A percentile compares a stretch with the other conserved stretches of the same genome.
Conservation (phyloP, 1,140 invertebrate species). For the Whitmania pigra region DNA sequence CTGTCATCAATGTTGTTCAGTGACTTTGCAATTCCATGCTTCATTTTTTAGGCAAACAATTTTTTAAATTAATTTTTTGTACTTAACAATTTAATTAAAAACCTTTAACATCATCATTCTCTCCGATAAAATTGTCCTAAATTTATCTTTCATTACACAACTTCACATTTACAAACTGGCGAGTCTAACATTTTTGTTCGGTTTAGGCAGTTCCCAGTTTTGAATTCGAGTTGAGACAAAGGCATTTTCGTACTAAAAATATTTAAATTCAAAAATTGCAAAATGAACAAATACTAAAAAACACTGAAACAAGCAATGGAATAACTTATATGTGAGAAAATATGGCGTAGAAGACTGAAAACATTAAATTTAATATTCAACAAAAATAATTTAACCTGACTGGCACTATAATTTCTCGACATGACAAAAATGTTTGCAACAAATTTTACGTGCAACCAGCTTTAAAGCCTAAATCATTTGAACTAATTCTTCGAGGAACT, state of each 20-base stretch:
- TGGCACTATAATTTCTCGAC: conserved; percentile 9
- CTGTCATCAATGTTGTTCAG: not conserved
- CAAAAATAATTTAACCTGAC: conserved; percentile 1
- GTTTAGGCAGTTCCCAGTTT: conserved; percentile 7
- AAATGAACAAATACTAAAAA: not conserved
- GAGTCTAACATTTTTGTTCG: not conserved
- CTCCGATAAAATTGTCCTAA: not conserved
- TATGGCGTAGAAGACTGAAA: no score
- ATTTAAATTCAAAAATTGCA: not conserved
- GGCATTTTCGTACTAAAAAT: not conserved
- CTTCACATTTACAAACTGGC: not conserved
- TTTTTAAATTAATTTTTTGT: no score
- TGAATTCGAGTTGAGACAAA: not conserved
- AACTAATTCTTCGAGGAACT: no score
- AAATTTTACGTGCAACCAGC: no score
- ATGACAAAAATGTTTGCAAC: not conserved
- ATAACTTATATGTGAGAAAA: not conserved
- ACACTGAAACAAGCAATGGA: not conserved
- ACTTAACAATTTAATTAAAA: no score
- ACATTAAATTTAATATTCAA: no score
- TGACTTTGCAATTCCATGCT: not conserved
- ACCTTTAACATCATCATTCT: not conserved
- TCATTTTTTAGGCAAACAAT: not conserved
- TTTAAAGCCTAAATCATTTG: no score
- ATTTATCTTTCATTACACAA: not conserved